phyloP scores from a whole-genome alignment of 2,113 vertebrate genomes.

The Chiloscyllium plagiosum region DNA sequence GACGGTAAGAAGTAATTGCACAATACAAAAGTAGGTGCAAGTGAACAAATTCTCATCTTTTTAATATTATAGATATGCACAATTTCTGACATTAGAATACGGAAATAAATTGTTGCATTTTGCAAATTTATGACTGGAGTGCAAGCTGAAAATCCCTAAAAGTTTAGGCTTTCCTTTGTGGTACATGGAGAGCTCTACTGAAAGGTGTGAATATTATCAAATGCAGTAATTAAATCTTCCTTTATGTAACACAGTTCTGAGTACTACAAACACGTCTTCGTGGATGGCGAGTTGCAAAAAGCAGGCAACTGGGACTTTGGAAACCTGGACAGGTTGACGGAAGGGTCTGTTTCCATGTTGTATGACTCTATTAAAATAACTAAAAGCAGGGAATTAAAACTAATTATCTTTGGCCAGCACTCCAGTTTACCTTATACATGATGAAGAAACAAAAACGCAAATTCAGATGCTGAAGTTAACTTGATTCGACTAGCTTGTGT shows the following conservation, averaged over 20 bases:
- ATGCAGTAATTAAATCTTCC: neutral
- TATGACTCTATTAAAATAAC: too few species aligned
- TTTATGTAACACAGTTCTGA: neutral
- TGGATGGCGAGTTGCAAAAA: too few species aligned
- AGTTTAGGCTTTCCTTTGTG: neutral
- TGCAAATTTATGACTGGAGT: neutral
- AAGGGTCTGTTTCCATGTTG: too few species aligned
- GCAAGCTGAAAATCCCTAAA: neutral
- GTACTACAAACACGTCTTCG: neutral
- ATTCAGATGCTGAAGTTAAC: neutral
- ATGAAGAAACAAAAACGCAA: neutral
- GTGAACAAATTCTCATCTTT: neutral
- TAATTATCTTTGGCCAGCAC: neutral
- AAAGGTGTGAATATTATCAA: neutral
- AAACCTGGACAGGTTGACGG: too few species aligned
- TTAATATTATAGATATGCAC: neutral
- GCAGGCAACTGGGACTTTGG: too few species aligned
- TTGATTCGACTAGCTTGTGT: neutral
- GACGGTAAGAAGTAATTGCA: constrained; percentile 57
- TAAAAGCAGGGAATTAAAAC: neutral
- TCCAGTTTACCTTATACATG: neutral
- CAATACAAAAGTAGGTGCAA: neutral
- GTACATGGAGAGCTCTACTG: neutral
- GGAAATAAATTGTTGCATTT: neutral
- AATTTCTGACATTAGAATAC: neutral